Evolutionary conservation across 2,888 invertebrate species (phyloP).

Genomic region (Cantharis flavilabris): DNA sequence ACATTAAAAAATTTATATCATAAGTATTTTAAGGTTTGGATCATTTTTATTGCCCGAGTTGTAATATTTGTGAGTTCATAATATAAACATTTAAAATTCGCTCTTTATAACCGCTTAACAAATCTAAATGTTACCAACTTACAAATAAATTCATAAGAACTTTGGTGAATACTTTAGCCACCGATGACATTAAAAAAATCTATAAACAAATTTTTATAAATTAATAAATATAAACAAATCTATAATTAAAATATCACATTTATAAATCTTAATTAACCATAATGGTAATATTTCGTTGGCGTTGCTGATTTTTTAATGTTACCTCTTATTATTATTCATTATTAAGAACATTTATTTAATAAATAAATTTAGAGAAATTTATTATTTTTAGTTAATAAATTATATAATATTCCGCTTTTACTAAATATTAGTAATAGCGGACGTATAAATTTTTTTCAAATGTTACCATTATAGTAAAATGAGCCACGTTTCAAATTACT

Average conservation of each 20-base stretch:
- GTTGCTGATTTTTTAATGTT: not conserved
- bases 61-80: not conserved
- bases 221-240: not conserved
- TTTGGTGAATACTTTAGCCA: not conserved
- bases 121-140: not conserved
- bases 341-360: not conserved
- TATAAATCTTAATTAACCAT: not conserved
- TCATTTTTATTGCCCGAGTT: not conserved
- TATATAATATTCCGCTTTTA: not conserved
- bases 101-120: not conserved
- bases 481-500: not conserved
- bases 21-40: not conserved
- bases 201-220: not conserved
- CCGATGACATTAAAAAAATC: not conserved
- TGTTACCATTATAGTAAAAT: not conserved
- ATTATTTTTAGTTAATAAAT: not conserved
- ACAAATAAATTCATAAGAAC: not conserved
- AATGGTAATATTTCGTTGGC: constrained; percentile 1
- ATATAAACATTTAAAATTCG: not conserved
- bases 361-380: not conserved
- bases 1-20: not conserved
- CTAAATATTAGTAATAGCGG: constrained; percentile 1
- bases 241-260: not conserved
- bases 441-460: not conserved
- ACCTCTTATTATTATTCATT: not conserved